Evolutionary conservation across 2,797 vertebrate genomes (phyloP).

Genomic region (Sebastolobus alascanus): DNA sequence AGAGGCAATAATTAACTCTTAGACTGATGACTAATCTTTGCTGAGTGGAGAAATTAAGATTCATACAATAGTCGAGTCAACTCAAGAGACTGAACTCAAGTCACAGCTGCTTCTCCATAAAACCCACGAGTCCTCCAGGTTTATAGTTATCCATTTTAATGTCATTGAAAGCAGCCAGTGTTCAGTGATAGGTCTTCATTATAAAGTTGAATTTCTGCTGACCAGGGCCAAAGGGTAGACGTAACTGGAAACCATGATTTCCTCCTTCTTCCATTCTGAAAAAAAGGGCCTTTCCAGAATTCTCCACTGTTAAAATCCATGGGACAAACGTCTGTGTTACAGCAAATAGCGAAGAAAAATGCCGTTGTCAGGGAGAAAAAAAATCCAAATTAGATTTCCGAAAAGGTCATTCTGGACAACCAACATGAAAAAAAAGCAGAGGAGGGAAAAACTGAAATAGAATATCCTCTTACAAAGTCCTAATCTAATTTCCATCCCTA

Average conservation of each 20-base stretch:
- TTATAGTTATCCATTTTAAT: slow-evolving; percentile 68
- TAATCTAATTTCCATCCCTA: slow-evolving; percentile 88
- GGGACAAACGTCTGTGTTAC: slow-evolving; percentile 73
- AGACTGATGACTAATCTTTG: slow-evolving; percentile 66
- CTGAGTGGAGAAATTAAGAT: slow-evolving; percentile 60
- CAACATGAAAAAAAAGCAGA: slow-evolving; percentile 71
- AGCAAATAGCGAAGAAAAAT: slow-evolving; percentile 67
- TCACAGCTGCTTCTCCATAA: slow-evolving; percentile 61
- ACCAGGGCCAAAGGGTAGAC: slow-evolving; percentile 36
- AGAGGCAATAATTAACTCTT: slow-evolving; percentile 63
- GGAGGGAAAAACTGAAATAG: slow-evolving; percentile 74
- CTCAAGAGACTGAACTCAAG: slow-evolving; percentile 58
- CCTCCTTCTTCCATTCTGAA: slow-evolving; percentile 52
- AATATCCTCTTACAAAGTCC: slow-evolving; percentile 86
- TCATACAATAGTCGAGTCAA: slow-evolving; percentile 63
- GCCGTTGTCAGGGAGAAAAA: slow-evolving; percentile 70
- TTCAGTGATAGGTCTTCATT: slow-evolving; percentile 65
- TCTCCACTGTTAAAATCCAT: slow-evolving; percentile 74
- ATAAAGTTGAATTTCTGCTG: slow-evolving; percentile 59
- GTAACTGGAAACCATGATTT: slow-evolving; percentile 56
- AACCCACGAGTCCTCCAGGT: slow-evolving; percentile 57
- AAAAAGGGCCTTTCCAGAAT: slow-evolving; percentile 58
- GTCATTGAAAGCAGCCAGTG: slow-evolving; percentile 68
- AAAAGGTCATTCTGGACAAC: slow-evolving; percentile 86
- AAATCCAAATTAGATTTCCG: slow-evolving; percentile 85